Evolutionary conservation across 2,888 invertebrate species (phyloP).

Genomic region (Rotaria magnacalcarata): DNA sequence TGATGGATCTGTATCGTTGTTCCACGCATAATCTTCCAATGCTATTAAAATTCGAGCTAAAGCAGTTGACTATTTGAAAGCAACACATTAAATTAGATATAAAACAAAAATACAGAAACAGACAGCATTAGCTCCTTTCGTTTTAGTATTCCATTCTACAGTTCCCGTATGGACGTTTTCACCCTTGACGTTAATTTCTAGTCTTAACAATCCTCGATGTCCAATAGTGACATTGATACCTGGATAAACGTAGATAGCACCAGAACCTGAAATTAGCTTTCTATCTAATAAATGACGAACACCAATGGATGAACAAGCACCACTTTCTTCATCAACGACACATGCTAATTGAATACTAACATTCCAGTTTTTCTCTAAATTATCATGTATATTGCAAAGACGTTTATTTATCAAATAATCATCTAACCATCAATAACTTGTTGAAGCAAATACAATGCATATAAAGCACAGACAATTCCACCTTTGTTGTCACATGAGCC

Average conservation of each 20-base stretch:
- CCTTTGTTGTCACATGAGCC: conserved; percentile 3
- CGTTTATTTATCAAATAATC: neutral
- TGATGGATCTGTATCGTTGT: neutral
- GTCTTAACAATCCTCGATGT: neutral
- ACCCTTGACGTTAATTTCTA: neutral
- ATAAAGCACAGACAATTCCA: neutral
- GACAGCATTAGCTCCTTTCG: conserved; percentile 12
- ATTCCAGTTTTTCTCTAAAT: neutral
- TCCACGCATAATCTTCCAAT: conserved; percentile 8
- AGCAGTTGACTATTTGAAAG: neutral
- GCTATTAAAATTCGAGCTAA: conserved; percentile 1
- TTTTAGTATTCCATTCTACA: conserved; percentile 6
- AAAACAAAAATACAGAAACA: neutral
- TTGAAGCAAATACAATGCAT: neutral
- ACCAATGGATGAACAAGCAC: neutral
- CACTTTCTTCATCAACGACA: conserved; percentile 28
- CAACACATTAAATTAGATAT: neutral
- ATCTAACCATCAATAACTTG: neutral
- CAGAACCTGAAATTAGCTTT: neutral
- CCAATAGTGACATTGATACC: neutral
- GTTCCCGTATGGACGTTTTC: neutral
- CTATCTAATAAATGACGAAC: conserved; percentile 28
- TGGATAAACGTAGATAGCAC: neutral
- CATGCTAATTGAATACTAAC: conserved; percentile 5
- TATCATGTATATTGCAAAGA: neutral